These are phyloP conservation scores for Schizaphis graminum DNA, from an alignment of 2,888 invertebrate genomes.

Conservation along the genomic window DNA sequence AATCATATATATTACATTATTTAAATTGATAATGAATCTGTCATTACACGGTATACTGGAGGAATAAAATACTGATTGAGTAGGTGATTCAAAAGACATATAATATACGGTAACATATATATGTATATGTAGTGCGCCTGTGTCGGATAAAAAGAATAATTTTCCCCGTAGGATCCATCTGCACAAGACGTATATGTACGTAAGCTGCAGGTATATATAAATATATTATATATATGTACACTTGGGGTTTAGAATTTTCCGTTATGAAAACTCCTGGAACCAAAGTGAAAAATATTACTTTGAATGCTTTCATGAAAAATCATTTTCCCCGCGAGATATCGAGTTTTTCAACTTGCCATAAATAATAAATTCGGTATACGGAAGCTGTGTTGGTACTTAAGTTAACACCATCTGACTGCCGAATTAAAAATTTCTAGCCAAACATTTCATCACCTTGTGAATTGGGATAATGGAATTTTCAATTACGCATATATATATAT, in stretches of 20 bases:
- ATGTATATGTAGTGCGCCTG: neutral
- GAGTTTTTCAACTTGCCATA: neutral
- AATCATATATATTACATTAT: neutral
- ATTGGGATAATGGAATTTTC: conserved; percentile 36
- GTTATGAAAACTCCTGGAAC: neutral
- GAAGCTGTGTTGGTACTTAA: neutral
- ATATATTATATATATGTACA: neutral
- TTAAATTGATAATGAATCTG: conserved; percentile 19
- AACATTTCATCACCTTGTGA: neutral
- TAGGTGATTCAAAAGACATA: conserved; percentile 16
- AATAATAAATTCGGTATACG: neutral
- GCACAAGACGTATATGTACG: neutral
- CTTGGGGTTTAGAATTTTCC: conserved; percentile 18
- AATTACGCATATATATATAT: neutral
- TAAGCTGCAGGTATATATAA: conserved; percentile 1
- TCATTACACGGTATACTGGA: neutral
- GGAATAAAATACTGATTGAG: conserved; percentile 9
- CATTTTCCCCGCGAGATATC: neutral
- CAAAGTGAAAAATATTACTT: conserved; percentile 37
- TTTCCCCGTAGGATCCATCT: conserved; percentile 21
- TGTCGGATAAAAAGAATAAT: conserved; percentile 38
- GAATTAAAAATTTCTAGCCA: conserved; percentile 27
- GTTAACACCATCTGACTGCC: neutral
- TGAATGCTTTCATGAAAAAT: conserved; percentile 18
- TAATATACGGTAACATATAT: neutral